Conservation (phyloP, 2,113 vertebrate genomes). For the Carlito syrichta region DNA sequence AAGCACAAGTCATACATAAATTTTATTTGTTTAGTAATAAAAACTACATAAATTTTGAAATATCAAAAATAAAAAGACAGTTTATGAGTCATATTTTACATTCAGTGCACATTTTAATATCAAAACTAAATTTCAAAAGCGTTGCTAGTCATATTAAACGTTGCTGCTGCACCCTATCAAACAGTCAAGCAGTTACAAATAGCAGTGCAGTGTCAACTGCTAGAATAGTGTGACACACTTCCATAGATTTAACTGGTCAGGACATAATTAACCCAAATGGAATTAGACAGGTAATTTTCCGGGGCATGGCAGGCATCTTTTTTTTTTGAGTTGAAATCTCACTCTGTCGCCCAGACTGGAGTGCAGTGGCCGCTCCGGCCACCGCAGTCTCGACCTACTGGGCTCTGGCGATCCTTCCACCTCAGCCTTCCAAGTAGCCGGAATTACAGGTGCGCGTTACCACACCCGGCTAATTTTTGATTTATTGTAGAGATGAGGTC, state of each 20-base stretch:
- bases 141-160: not conserved
- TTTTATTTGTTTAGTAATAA: not conserved
- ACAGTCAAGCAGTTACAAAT: not conserved
- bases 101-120: not conserved
- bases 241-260: not conserved
- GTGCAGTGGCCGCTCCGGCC: too few relatives aligned
- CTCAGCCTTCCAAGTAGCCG: too few relatives aligned
- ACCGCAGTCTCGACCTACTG: too few relatives aligned
- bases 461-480: too few relatives aligned
- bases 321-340: too few relatives aligned
- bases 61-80: not conserved
- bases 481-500: too few relatives aligned
- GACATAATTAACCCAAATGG: not conserved
- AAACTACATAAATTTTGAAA: not conserved
- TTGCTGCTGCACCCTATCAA: too few relatives aligned
- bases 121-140: not conserved
- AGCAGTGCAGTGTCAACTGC: not conserved
- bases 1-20: not conserved
- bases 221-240: not conserved
- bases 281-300: not conserved
- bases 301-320: accelerated
- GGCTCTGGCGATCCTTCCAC: too few relatives aligned
- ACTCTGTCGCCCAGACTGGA: too few relatives aligned
- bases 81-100: not conserved
- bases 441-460: too few relatives aligned